Percentiles rank a stretch among this genome's conserved stretches.
phyloP scores from a whole-genome alignment of 2,113 vertebrate species.

The Rhombomys opimus region DNA sequence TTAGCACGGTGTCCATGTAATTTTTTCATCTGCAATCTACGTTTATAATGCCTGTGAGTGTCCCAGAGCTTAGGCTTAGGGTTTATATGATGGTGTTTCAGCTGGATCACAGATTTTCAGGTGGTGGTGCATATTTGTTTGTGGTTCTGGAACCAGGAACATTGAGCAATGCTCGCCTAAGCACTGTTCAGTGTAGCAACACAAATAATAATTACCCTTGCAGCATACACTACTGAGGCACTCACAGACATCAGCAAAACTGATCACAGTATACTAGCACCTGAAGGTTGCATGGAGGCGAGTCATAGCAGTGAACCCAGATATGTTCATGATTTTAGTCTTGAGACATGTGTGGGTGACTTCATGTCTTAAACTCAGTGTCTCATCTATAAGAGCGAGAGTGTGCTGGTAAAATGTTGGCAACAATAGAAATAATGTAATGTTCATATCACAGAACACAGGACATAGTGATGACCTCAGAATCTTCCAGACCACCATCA shows the following conservation, averaged over 20 bases:
- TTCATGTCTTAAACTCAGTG: not conserved
- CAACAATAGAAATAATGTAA: not conserved
- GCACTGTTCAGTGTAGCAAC: not conserved
- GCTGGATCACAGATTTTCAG: not conserved
- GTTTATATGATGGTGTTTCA: not conserved
- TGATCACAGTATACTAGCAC: not conserved
- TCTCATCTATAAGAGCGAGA: not conserved
- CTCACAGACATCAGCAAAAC: not conserved
- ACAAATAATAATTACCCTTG: not conserved
- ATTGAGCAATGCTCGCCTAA: not conserved
- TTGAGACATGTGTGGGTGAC: not conserved
- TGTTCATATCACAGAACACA: not conserved
- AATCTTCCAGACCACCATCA: not conserved
- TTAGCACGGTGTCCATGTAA: too few species aligned
- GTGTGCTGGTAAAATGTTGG: slow-evolving; percentile 4
- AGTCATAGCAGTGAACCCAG: not conserved
- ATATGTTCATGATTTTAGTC: not conserved
- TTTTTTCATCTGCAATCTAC: too few species aligned
- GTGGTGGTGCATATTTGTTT: not conserved
- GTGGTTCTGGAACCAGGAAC: not conserved
- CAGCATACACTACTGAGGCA: not conserved
- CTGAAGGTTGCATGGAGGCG: not conserved
- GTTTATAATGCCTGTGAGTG: too few species aligned
- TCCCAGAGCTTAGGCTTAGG: not conserved
- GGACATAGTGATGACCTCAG: not conserved